phyloP scores from a whole-genome alignment of 1,140 invertebrate genomes.

The Leguminivora glycinivorella region DNA sequence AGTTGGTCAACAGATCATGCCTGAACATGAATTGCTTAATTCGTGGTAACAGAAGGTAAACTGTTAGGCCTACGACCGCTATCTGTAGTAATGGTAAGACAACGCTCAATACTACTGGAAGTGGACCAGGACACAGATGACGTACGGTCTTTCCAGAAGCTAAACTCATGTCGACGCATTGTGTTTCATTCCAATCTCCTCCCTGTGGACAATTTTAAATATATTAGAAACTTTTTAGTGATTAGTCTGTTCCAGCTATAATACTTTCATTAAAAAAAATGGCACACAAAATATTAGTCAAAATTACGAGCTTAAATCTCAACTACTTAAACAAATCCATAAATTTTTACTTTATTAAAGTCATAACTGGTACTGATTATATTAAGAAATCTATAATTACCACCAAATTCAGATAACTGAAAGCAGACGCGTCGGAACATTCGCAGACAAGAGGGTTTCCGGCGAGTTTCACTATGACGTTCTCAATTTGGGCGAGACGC shows the following conservation, averaged over 20 bases:
- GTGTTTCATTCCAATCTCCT: neutral
- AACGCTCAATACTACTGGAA: neutral
- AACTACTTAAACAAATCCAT: too few species aligned
- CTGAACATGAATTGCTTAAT: constrained; percentile 8
- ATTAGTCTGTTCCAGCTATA: too few species aligned
- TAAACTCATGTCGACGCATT: neutral
- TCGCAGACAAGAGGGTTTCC: neutral
- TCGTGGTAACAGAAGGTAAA: neutral
- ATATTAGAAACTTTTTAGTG: neutral
- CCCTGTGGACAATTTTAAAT: neutral
- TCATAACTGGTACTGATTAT: too few species aligned
- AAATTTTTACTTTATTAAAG: too few species aligned
- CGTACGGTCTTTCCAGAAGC: neutral
- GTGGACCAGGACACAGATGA: neutral
- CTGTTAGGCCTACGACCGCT: too few species aligned
- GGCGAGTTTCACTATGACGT: neutral
- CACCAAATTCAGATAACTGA: neutral
- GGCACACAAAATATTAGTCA: too few species aligned
- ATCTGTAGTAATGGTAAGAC: neutral
- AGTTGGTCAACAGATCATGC: neutral
- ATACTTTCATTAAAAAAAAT: too few species aligned
- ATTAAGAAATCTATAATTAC: neutral
- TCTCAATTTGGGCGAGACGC: neutral
- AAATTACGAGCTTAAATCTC: too few species aligned
- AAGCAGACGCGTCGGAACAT: neutral